Base-by-base conservation (phyloP, 2,888 invertebrate genomes). In the Seira musarum region DNA sequence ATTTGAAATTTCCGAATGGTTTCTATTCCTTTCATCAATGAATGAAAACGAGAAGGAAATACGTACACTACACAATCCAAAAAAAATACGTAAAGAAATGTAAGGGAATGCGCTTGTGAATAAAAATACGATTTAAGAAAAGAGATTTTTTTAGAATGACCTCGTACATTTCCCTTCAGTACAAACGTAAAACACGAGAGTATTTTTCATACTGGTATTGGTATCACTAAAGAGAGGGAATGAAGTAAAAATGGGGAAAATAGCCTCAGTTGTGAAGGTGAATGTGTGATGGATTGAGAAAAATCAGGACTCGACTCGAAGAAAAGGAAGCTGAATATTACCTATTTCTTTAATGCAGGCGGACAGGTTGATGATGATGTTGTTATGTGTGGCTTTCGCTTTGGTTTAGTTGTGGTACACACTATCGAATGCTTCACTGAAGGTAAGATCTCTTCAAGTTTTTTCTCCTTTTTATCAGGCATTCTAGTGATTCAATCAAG, bases 401-500 rank as follows among this genome's bases (percentile, higher is more conserved):
- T 30, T 30, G 30, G 30, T 30, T n/a, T 30, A 30, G 30, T 5
- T 30, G 30, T 30, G 8, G 30, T 30, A 30, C 8, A 30, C 30
- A 30, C 30, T 30, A 30, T 30, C 30, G 8, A 30, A 30, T 30
- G 8, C 8, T 30, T 30, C 30, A 5, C 3, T 30, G 30, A 30
- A 30, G 30, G 30, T 30, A 49, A 49, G 49, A 49, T 49, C 49
- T 49, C 49, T 49, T 49, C 49, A 22, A 21, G 13, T 46, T 46
- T 46, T 46, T 13, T n/a, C 46, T 24, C 30, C 61, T 35, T 80
- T 72, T 80, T 80, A 53, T 40, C 40, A 35, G 73, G 53, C 69
- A 80, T 74, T 80, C 80, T 80, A 35, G 53, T 68, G 80, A 80
- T 80, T 74, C 80, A 80, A 80, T 80, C 80, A 80, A 68, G 66